These are phyloP conservation scores for Ctenicera cuprea DNA, from an alignment of 2,888 invertebrate species.

Conservation along the genomic window DNA sequence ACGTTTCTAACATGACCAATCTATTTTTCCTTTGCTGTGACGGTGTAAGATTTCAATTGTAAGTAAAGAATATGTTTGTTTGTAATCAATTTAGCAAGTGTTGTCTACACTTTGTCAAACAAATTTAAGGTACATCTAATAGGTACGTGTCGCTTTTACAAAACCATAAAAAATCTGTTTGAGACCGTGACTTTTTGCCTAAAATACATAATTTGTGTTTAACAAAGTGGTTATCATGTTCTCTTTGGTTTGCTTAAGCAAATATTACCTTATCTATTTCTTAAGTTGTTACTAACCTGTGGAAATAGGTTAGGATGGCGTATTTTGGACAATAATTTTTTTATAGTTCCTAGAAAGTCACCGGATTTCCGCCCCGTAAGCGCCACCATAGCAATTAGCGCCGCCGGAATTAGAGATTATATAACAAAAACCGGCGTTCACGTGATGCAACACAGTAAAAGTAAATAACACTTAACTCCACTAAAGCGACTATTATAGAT, in stretches of 20 bases:
- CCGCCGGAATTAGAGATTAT: slow-evolving; percentile 21
- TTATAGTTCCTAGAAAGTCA: background rate
- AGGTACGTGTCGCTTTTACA: no score
- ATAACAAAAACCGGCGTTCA: slow-evolving; percentile 30
- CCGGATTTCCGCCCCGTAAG: slow-evolving; percentile 6
- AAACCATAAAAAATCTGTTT: no score
- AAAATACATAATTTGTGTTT: background rate
- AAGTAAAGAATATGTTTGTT: slow-evolving; percentile 9
- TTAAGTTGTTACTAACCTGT: background rate
- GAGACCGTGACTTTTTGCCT: no score
- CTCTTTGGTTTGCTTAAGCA: background rate
- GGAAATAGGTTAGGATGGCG: slow-evolving; percentile 10
- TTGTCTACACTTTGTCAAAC: no score
- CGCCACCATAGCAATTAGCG: slow-evolving; percentile 30
- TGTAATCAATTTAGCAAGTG: background rate
- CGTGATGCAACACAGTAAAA: slow-evolving; percentile 38
- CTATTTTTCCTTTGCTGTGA: no score
- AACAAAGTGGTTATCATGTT: background rate
- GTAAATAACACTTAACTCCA: slow-evolving; percentile 46
- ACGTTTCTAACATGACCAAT: no score
- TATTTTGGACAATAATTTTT: background rate
- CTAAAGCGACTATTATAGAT: slow-evolving; percentile 41
- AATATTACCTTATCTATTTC: slow-evolving; percentile 13
- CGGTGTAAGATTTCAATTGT: background rate
- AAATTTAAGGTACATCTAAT: no score